Percentiles rank a stretch among this genome's conserved stretches.
Evolutionary conservation across 30 jellyfish, hydroid and myxozoan genomes (phyloP).

Genomic region (Euphysa ruthae): DNA sequence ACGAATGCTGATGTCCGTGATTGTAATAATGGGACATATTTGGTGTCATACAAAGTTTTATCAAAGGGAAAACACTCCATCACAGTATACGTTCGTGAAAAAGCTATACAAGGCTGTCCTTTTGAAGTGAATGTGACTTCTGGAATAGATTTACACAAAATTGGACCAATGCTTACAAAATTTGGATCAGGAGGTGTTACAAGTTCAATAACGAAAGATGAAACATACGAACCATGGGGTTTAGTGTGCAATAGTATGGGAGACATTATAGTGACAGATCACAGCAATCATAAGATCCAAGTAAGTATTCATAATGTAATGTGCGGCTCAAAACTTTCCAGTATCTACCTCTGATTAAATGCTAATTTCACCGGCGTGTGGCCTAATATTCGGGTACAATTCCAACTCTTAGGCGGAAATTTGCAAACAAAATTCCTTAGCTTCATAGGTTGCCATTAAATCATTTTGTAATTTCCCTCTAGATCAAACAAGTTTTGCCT

Average conservation of each 20-base stretch:
- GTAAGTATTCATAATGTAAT: constrained; percentile 17
- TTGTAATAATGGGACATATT: constrained; percentile 55
- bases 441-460: no score
- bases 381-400: no score
- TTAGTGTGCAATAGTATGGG: constrained; percentile 57
- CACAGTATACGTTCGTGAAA: constrained; percentile 55
- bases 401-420: no score
- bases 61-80: constrained; percentile 52
- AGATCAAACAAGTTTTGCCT: no score
- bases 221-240: constrained; percentile 98
- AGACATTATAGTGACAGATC: constrained; percentile 66
- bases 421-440: no score
- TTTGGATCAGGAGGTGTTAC: constrained; percentile 77
- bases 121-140: constrained; percentile 71
- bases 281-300: constrained; percentile 75
- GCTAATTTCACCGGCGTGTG: no score
- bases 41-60: constrained; percentile 52
- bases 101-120: constrained; percentile 72
- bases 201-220: constrained; percentile 44
- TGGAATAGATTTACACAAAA: constrained; percentile 66
- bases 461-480: no score
- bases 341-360: no score
- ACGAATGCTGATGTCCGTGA: constrained; percentile 66
- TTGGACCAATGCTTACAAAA: constrained; percentile 80
- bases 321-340: no score